A percentile compares a stretch with the other conserved stretches of the same genome.
phyloP scores from a whole-genome alignment of 2,113 vertebrate species.

The Eleginops maclovinus region DNA sequence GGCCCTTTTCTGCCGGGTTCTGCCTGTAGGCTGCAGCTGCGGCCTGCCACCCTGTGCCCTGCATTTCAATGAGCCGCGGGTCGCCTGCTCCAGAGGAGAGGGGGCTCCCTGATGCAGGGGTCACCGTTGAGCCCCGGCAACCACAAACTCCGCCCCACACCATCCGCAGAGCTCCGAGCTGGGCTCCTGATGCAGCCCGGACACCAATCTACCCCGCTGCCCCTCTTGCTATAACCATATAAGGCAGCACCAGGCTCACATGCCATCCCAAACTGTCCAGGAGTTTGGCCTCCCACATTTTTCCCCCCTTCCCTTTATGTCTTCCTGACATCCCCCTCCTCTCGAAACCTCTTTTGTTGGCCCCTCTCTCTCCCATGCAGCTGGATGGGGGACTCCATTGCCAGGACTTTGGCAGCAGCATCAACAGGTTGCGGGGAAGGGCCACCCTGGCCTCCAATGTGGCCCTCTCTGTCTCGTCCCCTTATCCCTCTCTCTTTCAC shows the following conservation, averaged over 20 bases:
- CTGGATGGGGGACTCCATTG: constrained; percentile 71
- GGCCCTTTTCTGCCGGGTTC: constrained; percentile 78
- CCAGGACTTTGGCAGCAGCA: constrained; percentile 80
- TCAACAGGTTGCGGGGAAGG: constrained; percentile 84
- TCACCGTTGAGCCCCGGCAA: constrained; percentile 68
- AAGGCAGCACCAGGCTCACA: constrained; percentile 62
- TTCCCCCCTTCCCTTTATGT: constrained; percentile 31
- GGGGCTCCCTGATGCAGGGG: constrained; percentile 82
- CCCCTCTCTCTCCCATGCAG: constrained; percentile 74
- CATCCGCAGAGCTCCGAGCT: constrained; percentile 33
- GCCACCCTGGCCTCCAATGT: constrained; percentile 73
- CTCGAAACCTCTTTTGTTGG: constrained; percentile 66
- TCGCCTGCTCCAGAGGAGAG: constrained; percentile 75
- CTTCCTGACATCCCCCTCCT: constrained; percentile 46
- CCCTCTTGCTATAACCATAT: constrained; percentile 48
- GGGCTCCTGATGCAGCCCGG: constrained; percentile 19
- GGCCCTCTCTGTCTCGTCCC: constrained; percentile 69
- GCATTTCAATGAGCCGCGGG: constrained; percentile 87
- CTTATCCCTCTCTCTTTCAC: constrained; percentile 67
- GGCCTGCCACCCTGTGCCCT: constrained; percentile 80
- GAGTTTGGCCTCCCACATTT: constrained; percentile 47
- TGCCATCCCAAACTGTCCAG: constrained; percentile 61
- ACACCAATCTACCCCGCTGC: constrained; percentile 34
- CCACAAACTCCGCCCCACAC: constrained; percentile 44
- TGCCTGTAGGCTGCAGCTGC: constrained; percentile 89